Evolutionary conservation across 2,888 invertebrate species (phyloP), one percentile per base, ranked within the genome.

Genomic region (Tineola bisselliella): DNA sequence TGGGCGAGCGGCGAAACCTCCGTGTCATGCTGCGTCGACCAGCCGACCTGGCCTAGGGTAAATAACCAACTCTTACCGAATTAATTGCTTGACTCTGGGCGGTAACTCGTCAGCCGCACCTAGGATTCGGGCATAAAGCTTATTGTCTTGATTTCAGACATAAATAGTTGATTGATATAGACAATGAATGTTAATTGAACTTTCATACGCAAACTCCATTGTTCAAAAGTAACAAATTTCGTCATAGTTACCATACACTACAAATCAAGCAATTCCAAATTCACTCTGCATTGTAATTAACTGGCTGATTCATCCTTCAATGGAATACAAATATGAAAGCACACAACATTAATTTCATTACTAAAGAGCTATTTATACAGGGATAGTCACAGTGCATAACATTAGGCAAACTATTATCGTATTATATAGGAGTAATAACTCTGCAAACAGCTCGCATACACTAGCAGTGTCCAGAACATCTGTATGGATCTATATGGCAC

Each of bases 51-150:
- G 25, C 68, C 68, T 69, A 70, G 72, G 75, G 76, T 76, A 75
- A 78, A 79, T 74, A 76, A 70, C 74, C 71, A 72, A 74, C 76
- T 79, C 78, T 79, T 78, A 81, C 83, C 75, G 76, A 81, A 81
- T 82, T 84, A 84, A 84, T 86, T 82, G 84, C 76, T 73, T 71
- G 77, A 70, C 73, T 77, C 77, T 81, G 83, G 83, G 84, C 77
- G 84, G 84, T 74, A 75, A 75, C 67, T 67, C 81, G 80, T 82
- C 83, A 77, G 72, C 76, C 75, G 64, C 64, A 64, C 63, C 66
- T 58, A 58, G 58, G 56, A 58, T 13, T 58, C 15, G 58, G 58
- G 33, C 58, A 58, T 17, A 12, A 10, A 33, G 58, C 17, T 58
- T 58, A 58, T 58, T 58, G 33, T 58, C 54, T 54, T 25, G 12